Percentiles rank a stretch among this genome's conserved stretches.
phyloP scores from a whole-genome alignment of 2,797 vertebrate species.

The Alcedo atthis region DNA sequence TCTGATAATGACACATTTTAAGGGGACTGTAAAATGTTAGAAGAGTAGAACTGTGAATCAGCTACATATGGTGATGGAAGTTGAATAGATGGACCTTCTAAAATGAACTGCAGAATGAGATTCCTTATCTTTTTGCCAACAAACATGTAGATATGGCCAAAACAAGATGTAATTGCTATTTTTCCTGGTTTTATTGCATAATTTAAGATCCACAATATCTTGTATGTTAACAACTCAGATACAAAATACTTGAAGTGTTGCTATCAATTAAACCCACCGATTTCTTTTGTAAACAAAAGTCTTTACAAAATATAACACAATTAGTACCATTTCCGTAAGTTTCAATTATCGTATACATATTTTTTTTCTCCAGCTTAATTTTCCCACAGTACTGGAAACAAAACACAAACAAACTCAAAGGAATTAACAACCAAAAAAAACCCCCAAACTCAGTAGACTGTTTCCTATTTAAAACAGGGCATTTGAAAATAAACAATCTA shows the following conservation, averaged over 20 bases:
- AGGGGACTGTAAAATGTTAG: background rate
- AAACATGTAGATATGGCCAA: background rate
- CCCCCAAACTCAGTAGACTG: background rate
- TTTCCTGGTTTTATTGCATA: background rate
- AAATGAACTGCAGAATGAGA: background rate
- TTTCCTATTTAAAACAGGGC: background rate
- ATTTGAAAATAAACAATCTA: background rate
- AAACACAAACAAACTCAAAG: background rate
- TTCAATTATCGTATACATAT: background rate
- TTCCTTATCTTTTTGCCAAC: background rate
- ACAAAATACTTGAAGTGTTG: background rate
- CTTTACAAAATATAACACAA: background rate
- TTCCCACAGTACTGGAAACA: background rate
- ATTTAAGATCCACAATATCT: background rate
- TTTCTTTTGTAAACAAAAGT: conserved; percentile 29
- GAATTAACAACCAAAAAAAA: background rate
- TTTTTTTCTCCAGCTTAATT: background rate
- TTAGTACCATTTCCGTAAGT: background rate
- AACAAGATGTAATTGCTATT: background rate
- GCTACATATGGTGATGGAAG: background rate
- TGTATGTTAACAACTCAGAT: background rate
- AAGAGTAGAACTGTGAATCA: fast-evolving
- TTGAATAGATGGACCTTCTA: background rate
- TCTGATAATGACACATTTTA: background rate
- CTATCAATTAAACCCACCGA: background rate